phyloP scores from a whole-genome alignment of 2,113 vertebrate species.

The Melanerpes aurifrons region DNA sequence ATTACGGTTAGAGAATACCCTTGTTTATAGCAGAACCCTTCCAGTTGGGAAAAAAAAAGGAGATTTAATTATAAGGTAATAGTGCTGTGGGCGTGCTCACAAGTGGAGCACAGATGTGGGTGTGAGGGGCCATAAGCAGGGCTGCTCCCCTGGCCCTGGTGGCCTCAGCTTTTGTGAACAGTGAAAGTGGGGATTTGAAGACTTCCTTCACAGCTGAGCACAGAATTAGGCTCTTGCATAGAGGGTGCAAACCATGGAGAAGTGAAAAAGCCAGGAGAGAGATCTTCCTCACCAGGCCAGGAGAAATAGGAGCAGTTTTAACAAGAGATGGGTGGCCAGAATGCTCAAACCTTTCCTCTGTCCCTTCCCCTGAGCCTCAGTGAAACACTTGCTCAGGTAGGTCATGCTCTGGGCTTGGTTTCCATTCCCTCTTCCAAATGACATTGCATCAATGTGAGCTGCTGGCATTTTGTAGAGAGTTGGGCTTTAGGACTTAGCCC shows the following conservation, averaged over 20 bases:
- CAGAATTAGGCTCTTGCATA: accelerated
- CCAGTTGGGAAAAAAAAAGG: not conserved
- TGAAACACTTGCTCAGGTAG: not conserved
- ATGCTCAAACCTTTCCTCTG: not conserved
- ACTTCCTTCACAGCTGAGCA: accelerated
- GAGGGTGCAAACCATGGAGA: accelerated
- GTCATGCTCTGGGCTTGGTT: not conserved
- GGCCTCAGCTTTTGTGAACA: not conserved
- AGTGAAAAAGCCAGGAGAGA: not conserved
- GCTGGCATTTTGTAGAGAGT: not conserved
- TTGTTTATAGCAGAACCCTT: constrained; percentile 43
- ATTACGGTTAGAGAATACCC: constrained; percentile 51
- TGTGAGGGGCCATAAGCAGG: not conserved
- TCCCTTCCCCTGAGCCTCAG: not conserved
- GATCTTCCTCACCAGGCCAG: too few species aligned
- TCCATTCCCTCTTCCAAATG: not conserved
- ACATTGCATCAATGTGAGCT: not conserved
- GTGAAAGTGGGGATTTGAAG: not conserved
- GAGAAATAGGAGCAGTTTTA: not conserved
- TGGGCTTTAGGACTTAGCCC: not conserved
- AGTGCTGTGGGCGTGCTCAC: not conserved
- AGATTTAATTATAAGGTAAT: constrained; percentile 43
- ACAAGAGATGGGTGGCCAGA: not conserved
- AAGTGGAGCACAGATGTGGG: not conserved
- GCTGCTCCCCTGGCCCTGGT: constrained; percentile 5